These are phyloP conservation scores for Trichogramma pretiosum DNA, from an alignment of 1,140 invertebrate species.

Conservation along the genomic window DNA sequence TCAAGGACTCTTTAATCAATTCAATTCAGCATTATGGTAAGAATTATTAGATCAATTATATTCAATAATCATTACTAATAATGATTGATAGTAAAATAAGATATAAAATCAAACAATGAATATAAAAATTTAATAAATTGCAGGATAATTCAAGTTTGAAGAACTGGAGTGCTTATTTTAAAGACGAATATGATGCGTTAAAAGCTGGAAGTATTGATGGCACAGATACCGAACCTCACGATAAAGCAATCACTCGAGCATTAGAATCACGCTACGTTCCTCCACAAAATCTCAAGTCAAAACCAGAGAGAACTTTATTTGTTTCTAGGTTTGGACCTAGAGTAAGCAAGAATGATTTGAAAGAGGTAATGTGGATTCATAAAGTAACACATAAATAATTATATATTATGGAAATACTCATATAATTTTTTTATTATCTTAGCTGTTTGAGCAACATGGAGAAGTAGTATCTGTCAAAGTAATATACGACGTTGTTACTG, in stretches of 20 bases:
- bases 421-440: conserved; percentile 20
- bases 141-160: neutral
- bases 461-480: conserved; percentile 59
- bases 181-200: conserved; percentile 52
- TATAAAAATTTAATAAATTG: neutral
- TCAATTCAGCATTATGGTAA: no score
- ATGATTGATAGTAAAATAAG: neutral
- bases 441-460: conserved; percentile 61
- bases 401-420: no score
- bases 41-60: no score
- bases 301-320: conserved; percentile 68
- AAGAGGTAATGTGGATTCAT: conserved; percentile 25
- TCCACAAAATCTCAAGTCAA: conserved; percentile 57
- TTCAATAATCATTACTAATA: neutral
- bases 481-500: conserved; percentile 73
- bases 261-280: conserved; percentile 61
- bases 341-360: conserved; percentile 49
- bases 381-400: neutral
- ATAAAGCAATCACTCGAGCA: conserved; percentile 67
- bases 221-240: conserved; percentile 75
- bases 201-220: conserved; percentile 77
- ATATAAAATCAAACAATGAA: neutral
- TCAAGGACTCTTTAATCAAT: no score
- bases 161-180: conserved; percentile 48
- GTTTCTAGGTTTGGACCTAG: conserved; percentile 66